Base-by-base conservation (phyloP, 2,113 vertebrate genomes). In the Choloepus hoffmanni region DNA sequence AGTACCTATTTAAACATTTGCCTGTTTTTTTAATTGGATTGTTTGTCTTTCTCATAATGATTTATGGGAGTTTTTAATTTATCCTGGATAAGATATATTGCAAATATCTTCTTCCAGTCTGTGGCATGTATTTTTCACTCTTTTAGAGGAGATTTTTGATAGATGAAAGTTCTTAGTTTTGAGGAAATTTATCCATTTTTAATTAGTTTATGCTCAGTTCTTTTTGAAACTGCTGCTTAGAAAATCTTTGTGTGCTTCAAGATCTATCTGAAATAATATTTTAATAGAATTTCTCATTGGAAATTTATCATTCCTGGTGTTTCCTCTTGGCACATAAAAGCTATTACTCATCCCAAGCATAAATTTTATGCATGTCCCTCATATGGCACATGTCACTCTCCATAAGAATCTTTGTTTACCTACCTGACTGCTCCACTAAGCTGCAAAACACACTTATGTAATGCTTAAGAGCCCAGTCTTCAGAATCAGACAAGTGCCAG, bases 11-110 rank as follows among this genome's bases (percentile, higher is more conserved):
- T 26, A 85, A 65, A n/a, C 43, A 5, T 78, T 43, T 93, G 24
- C 26, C 48, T 55, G 65, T 0, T 68, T 62, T 84, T 77, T 45
- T 58, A 45, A 36, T 77, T 70, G 55, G 19, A 65, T 43, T 78
- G 15, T 91, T 77, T 36, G 36, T n/a, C 88, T 92, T 92, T 88
- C 83, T 88, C 9, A n/a, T 50, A 72, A 14, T 70, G 68, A 68
- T 70, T 53, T 43, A 36, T 53, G 60, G 26, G 8, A 70, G 13
- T 36, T 87, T 83, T 91, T 60, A 43, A 43, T 65, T 58, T 48
- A 67, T 36, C 67, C 58, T 53, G 10, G 33, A 43, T 53, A 43
- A 24, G 18, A 60, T 50, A 5, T 19, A 70, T 53, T 83, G 4
- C 10, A 87, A 88, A 48, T 72, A 74, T 19, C n/a, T 86, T 67